phyloP scores from a whole-genome alignment of 2,888 invertebrate genomes.

The Neelides folsomi region DNA sequence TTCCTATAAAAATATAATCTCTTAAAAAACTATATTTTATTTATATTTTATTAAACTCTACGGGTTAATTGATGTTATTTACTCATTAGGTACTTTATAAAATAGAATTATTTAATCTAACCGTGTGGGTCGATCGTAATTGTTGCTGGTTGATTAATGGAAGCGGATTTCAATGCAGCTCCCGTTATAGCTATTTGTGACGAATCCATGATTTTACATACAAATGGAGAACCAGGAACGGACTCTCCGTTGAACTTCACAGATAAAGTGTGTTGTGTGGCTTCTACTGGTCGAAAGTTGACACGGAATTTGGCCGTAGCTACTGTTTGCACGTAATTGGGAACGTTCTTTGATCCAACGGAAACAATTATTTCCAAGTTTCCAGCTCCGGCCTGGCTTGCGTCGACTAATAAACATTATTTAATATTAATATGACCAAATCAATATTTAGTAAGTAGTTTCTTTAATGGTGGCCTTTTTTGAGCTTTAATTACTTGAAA shows the following conservation, averaged over 20 bases:
- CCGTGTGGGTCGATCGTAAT: constrained; percentile 47
- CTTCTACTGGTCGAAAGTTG: constrained; percentile 91
- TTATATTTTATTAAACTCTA: neutral
- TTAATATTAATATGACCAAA: neutral
- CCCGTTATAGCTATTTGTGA: constrained; percentile 54
- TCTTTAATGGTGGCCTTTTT: too few relatives aligned
- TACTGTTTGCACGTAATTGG: constrained; percentile 94
- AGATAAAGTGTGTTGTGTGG: constrained; percentile 78
- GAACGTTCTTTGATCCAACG: constrained; percentile 89
- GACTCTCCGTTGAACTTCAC: constrained; percentile 63
- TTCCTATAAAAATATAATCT: too few relatives aligned
- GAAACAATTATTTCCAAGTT: constrained; percentile 96
- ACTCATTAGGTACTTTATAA: too few relatives aligned
- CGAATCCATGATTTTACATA: constrained; percentile 62
- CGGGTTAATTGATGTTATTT: neutral
- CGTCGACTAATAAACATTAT: constrained; percentile 41
- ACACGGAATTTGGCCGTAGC: constrained; percentile 88
- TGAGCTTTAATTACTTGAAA: constrained; percentile 73
- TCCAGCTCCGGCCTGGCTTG: constrained; percentile 65
- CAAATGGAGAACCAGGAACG: constrained; percentile 81
- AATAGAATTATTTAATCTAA: too few relatives aligned
- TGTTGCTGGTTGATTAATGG: constrained; percentile 51
- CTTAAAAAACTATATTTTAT: neutral
- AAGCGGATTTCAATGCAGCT: constrained; percentile 53
- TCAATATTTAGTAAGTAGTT: too few relatives aligned